Conservation (phyloP, 2,888 invertebrate species). For the Drosophila mimica region DNA sequence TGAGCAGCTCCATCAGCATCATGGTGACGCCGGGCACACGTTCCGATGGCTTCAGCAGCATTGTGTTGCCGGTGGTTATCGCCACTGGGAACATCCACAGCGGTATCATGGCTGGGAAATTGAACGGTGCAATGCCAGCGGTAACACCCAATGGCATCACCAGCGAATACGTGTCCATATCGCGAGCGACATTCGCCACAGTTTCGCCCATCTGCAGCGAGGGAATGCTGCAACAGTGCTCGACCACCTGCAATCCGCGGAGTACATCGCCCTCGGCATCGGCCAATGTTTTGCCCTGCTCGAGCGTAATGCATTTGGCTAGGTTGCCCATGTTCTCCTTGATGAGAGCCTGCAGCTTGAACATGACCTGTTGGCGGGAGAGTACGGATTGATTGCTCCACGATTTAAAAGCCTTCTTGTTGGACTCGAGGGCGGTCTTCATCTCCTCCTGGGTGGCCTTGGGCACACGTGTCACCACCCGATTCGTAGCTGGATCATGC, state of each 20-base stretch:
- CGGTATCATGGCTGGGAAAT: conserved; percentile 99
- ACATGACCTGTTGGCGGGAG: conserved; percentile 96
- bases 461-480: conserved; percentile 93
- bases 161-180: conserved; percentile 98
- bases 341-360: conserved; percentile 93
- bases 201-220: conserved; percentile 97
- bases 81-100: conserved; percentile 97
- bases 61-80: conserved; percentile 96
- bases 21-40: conserved; percentile 98
- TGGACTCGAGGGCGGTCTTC: conserved; percentile 93
- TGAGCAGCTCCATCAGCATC: conserved; percentile 96
- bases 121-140: conserved; percentile 98
- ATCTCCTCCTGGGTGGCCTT: conserved; percentile 95
- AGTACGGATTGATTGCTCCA: conserved; percentile 97
- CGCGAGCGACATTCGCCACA: conserved; percentile 91
- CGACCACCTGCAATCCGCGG: conserved; percentile 98
- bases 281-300: conserved; percentile 98
- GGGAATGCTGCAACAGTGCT: conserved; percentile 97
- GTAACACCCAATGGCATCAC: conserved; percentile 95
- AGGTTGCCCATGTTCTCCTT: conserved; percentile 94
- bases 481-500: conserved; percentile 97
- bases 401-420: conserved; percentile 90
- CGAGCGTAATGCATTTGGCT: conserved; percentile 95
- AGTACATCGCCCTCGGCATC: conserved; percentile 99
- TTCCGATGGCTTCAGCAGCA: conserved; percentile 98